Conservation (phyloP, 2,113 vertebrate species). For the Uria lomvia region DNA sequence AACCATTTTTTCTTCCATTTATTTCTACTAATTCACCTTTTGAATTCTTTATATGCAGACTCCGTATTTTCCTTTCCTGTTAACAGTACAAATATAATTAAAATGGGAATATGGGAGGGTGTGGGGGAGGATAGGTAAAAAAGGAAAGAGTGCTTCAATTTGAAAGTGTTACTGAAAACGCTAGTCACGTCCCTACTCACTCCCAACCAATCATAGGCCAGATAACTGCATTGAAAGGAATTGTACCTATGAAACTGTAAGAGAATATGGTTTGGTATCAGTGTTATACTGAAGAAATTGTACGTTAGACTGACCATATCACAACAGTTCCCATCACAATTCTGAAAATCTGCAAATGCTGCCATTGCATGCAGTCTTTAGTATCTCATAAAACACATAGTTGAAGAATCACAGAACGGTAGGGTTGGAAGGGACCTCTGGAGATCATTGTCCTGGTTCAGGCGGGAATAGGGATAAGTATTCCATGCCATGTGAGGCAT, state of each 20-base stretch:
- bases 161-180: not conserved
- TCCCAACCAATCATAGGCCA: not conserved
- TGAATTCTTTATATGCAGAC: not conserved
- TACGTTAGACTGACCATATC: not conserved
- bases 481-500: too few relatives aligned
- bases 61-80: not conserved
- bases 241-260: not conserved
- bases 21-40: not conserved
- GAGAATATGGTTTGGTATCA: not conserved
- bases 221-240: not conserved
- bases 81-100: not conserved
- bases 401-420: too few relatives aligned
- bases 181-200: not conserved
- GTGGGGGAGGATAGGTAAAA: not conserved
- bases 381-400: not conserved
- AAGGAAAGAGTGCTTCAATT: not conserved
- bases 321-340: not conserved
- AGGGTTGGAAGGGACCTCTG: too few relatives aligned
- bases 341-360: not conserved
- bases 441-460: too few relatives aligned
- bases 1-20: not conserved
- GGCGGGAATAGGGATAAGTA: too few relatives aligned
- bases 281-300: not conserved
- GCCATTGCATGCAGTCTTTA: not conserved
- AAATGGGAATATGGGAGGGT: not conserved